Conservation (phyloP, 2,888 invertebrate genomes). For the Rhopalosiphum nymphaeae region DNA sequence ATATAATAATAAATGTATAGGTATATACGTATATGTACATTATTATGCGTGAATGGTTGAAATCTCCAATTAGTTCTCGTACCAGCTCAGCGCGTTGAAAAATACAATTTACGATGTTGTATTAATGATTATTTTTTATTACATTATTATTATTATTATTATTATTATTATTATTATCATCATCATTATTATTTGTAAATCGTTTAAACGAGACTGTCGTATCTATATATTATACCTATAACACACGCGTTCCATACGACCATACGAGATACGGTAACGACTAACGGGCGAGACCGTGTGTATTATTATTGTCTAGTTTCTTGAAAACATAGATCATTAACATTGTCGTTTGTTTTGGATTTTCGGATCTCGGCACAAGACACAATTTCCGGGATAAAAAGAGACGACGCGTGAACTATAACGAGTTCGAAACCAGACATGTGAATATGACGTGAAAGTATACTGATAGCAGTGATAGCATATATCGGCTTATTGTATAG, state of each 20-base stretch:
- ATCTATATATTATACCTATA: not conserved
- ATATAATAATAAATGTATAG: too few relatives aligned
- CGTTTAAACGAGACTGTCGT: conserved; percentile 6
- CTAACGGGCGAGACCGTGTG: not conserved
- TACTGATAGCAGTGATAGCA: too few relatives aligned
- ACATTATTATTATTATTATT: conserved; percentile 18
- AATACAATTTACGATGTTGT: conserved; percentile 57
- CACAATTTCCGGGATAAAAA: not conserved
- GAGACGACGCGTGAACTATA: not conserved
- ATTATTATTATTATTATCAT: conserved; percentile 13
- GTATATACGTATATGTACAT: not conserved
- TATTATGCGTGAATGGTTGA: conserved; percentile 11
- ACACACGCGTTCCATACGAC: not conserved
- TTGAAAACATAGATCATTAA: not conserved
- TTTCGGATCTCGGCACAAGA: not conserved
- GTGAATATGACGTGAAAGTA: not conserved
- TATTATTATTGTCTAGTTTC: not conserved
- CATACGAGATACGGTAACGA: not conserved
- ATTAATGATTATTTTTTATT: conserved; percentile 48
- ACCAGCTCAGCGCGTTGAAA: conserved; percentile 51
- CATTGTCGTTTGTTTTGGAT: not conserved
- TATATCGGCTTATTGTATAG: not conserved
- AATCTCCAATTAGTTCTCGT: conserved; percentile 56
- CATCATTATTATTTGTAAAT: conserved; percentile 16
- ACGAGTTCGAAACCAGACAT: not conserved